Conservation (phyloP, 2,113 vertebrate genomes). For the Gobius niger region DNA sequence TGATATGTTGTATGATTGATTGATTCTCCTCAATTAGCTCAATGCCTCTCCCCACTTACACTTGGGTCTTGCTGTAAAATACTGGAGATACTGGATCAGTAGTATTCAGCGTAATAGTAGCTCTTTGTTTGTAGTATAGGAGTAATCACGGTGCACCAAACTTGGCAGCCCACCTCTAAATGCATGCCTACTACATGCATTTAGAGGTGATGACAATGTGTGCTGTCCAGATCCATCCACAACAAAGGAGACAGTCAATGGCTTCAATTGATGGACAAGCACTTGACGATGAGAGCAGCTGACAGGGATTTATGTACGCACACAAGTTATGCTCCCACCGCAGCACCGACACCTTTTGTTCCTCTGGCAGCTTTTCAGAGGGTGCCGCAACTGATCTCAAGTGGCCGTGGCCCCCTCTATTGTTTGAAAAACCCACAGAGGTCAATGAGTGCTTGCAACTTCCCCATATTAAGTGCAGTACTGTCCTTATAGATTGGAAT, state of each 20-base stretch:
- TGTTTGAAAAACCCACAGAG: slow-evolving; percentile 10
- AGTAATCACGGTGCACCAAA: too few species aligned
- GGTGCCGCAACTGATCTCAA: slow-evolving; percentile 47
- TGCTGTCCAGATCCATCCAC: slow-evolving; percentile 45
- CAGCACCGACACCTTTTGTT: slow-evolving; percentile 58
- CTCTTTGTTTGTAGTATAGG: too few species aligned
- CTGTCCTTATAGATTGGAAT: background rate
- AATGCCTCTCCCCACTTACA: too few species aligned
- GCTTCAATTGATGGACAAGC: slow-evolving; percentile 77
- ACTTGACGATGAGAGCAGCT: slow-evolving; percentile 69
- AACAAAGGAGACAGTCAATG: slow-evolving; percentile 61
- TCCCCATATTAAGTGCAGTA: background rate
- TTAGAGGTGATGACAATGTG: slow-evolving; percentile 46
- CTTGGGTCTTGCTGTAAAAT: too few species aligned
- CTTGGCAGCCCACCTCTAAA: background rate
- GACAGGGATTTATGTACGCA: slow-evolving; percentile 51
- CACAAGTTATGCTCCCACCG: slow-evolving; percentile 52
- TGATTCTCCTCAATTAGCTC: too few species aligned
- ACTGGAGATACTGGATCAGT: too few species aligned
- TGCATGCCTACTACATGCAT: slow-evolving; percentile 43
- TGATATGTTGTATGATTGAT: too few species aligned
- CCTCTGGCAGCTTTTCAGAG: slow-evolving; percentile 39
- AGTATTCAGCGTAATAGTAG: too few species aligned
- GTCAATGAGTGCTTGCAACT: slow-evolving; percentile 6
- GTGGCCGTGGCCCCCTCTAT: slow-evolving; percentile 20